Evolutionary conservation across 2,113 vertebrate genomes (phyloP), one percentile per base, ranked within the genome.

Genomic region (Ptilonorhynchus violaceus): DNA sequence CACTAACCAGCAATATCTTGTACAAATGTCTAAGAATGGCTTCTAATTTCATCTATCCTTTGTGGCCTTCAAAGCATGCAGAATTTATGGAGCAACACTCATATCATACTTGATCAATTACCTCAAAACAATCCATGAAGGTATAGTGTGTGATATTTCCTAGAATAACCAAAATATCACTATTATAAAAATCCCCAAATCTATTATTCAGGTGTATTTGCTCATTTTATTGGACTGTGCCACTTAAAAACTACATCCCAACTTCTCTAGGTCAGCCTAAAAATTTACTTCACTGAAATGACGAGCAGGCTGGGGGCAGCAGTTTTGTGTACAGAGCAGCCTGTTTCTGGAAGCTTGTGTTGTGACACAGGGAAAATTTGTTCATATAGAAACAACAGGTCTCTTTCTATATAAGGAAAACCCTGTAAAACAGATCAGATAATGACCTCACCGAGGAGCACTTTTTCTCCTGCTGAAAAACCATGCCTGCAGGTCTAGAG

Each of bases 201-300:
- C 10, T 52, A 3, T 52, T 78, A n/a, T 59, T 66, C 25, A 31
- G 24, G 9, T 55, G 19, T 53, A 46, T 67, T 82, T 72, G 15
- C 30, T 60, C 3, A 68, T 83, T 83, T 76, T 44, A 24, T 59
- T 73, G 59, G 31, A 24, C 41, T 56, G 8, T 60, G 4, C 2
- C 27, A 72, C 9, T 50, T 31, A 47, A 82, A 93, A 79, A 37
- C 12, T 52, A 22, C 25, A 60, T 20, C 5, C 5, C 20, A 60
- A 0, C 9, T 39, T 86, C 53, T 76, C 33, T 39, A 60, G 3
- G 24, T 75, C 13, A 83, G 25, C 28, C 49, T 63, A 42, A 85
- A 93, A 3, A 21, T 41, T 84, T 46, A 14, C 20, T 39, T 19
- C 13, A 44, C 9, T 33, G 30, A 22, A 62, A 10, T 0, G 0